These are phyloP conservation scores for Polypterus bichir DNA, from an alignment of 2,113 vertebrate genomes.

Conservation along the genomic window DNA sequence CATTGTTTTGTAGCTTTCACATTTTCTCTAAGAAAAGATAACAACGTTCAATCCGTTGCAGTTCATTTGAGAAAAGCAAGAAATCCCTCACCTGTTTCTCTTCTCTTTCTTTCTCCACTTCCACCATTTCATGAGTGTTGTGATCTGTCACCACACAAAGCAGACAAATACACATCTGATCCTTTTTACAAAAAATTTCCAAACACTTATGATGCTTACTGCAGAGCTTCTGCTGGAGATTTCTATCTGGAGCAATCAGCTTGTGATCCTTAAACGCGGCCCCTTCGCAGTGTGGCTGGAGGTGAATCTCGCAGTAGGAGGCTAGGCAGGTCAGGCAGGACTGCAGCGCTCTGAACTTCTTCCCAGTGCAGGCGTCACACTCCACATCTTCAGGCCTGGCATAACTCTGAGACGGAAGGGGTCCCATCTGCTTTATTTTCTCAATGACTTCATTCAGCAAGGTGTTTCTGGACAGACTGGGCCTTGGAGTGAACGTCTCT, in stretches of 20 bases:
- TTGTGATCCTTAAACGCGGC: not conserved
- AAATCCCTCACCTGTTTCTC: conserved; percentile 31
- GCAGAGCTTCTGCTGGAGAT: conserved; percentile 20
- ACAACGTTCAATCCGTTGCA: too few species aligned
- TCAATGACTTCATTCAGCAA: conserved; percentile 35
- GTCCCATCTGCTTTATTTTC: not conserved
- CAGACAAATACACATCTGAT: conserved; percentile 39
- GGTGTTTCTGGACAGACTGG: conserved; percentile 36
- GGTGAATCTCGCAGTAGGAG: conserved; percentile 8
- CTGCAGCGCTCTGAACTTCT: conserved; percentile 1
- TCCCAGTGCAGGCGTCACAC: conserved; percentile 7
- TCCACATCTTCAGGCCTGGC: accelerated
- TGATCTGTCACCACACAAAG: conserved; percentile 33
- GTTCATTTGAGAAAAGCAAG: too few species aligned
- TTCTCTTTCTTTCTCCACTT: conserved; percentile 30
- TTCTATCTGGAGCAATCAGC: conserved; percentile 1
- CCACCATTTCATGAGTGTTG: conserved; percentile 27
- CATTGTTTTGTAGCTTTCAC: too few species aligned
- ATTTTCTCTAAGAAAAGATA: too few species aligned
- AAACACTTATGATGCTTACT: conserved; percentile 32
- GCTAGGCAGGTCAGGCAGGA: conserved; percentile 9
- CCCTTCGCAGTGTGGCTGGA: conserved; percentile 1
- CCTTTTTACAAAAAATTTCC: conserved; percentile 44
- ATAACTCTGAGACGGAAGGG: accelerated
- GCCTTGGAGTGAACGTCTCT: conserved; percentile 8